Conservation (phyloP, 64 coral and sea anemone genomes). For the Astreopora myriophthalma region DNA sequence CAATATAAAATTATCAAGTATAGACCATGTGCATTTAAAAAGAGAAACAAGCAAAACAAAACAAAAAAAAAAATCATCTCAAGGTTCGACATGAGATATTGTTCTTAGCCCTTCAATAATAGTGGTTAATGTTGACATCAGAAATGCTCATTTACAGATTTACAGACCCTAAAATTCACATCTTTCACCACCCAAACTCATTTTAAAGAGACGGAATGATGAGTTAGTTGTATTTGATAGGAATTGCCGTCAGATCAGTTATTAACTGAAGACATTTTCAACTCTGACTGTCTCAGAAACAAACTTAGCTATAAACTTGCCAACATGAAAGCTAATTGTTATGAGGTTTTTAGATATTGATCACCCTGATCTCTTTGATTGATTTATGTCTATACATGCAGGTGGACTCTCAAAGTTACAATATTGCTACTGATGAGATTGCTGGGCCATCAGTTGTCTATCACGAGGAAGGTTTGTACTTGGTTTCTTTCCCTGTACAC, state of each 20-base stretch:
- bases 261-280: constrained; percentile 62
- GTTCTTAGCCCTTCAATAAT: no score
- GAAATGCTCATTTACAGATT: no score
- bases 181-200: neutral
- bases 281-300: constrained; percentile 60
- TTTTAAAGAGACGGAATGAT: constrained; percentile 55
- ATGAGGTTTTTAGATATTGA: no score
- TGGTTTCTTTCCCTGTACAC: neutral
- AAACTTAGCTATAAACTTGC: no score
- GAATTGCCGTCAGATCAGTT: constrained; percentile 97
- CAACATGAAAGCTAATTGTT: no score
- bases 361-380: neutral
- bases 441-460: constrained; percentile 21
- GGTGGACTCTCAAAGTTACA: constrained; percentile 42
- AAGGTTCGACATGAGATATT: no score
- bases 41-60: no score
- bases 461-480: constrained; percentile 25
- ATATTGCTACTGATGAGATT: neutral
- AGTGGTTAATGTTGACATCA: no score
- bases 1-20: no score
- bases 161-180: neutral
- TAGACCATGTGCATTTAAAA: no score
- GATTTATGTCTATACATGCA: neutral
- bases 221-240: constrained; percentile 73
- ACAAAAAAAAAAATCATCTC: no score